Conservation (phyloP, 2,113 vertebrate species). For the Alligator sinensis region DNA sequence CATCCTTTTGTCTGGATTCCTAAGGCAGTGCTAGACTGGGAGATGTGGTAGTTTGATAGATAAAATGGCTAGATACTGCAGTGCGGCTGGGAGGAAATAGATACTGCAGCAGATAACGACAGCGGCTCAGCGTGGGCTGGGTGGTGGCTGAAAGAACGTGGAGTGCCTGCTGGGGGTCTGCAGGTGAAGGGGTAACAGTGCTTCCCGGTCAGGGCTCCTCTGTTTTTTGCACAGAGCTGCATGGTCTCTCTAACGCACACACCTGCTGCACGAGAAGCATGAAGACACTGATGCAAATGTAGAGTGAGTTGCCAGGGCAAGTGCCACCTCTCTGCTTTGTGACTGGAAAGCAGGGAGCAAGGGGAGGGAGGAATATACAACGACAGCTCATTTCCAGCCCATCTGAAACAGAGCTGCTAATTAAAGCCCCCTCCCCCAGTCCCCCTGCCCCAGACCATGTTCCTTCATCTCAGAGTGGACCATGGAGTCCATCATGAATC, state of each 20-base stretch:
- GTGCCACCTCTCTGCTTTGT: not conserved
- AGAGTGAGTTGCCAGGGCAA: too few species aligned
- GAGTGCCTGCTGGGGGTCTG: not conserved
- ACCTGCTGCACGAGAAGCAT: not conserved
- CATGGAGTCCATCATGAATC: not conserved
- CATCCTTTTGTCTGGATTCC: not conserved
- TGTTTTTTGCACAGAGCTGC: not conserved
- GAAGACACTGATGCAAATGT: not conserved
- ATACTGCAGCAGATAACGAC: not conserved
- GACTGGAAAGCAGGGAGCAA: not conserved
- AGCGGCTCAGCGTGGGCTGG: not conserved
- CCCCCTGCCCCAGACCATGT: not conserved
- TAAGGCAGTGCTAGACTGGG: not conserved
- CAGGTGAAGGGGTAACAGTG: not conserved
- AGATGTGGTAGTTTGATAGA: not conserved
- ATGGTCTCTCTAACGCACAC: not conserved
- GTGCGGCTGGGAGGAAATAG: not conserved
- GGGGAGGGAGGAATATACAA: not conserved
- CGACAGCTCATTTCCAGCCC: slow-evolving; percentile 25
- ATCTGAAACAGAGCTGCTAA: slow-evolving; percentile 16
- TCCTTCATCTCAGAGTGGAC: too few species aligned
- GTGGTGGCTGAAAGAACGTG: not conserved
- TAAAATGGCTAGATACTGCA: not conserved
- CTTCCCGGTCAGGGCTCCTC: too few species aligned
- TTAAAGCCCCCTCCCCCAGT: slow-evolving; percentile 19